Evolutionary conservation across 2,797 vertebrate species (phyloP), one percentile per base, ranked within the genome.

Genomic region (Gambelia wislizenii): DNA sequence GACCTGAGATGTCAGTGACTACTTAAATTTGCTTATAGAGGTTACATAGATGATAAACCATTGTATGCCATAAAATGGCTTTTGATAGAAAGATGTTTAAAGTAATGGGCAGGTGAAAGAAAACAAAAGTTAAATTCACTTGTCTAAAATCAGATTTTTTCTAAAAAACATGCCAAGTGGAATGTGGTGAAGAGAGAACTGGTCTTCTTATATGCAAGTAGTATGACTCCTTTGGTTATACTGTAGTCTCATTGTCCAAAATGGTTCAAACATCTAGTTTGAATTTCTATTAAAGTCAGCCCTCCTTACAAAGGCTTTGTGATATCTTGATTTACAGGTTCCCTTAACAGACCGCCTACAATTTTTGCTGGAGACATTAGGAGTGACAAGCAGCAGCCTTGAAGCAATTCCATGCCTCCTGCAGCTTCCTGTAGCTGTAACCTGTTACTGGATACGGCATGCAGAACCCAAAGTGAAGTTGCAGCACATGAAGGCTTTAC

Each of bases 381-480:
- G 97, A 39, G 96, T 98, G 87, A 97, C 96, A 27, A 96, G 95
- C 75, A 91, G 92, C 16, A 49, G 87, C 49, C 91, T 99, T 69
- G 94, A 97, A 67, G 33, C 95, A 0, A 2, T 98, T 76, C 98
- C 98, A 13, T 76, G 93, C 27, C 95, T 97, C 85, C 87, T 99
- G 85, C 96, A 96, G 47, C 94, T 99, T 87, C 96, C 97, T 33
- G 20, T 97, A 72, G 98, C 98, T 86, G 97, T 98, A 83, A 98
- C 97, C 0, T 97, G 96, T 93, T 99, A 98, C 92, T 99, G 99
- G 99, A 79, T 97, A 90, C 87, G 82, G 89, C 94, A 96, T 87
- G 95, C 97, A 22, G 96, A 95, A 77, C 97, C 97, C 2, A 96
- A 91, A 91, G 97, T 98, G 20, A 97, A 97, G 12, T 91, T 95